Evolutionary conservation across 2,888 invertebrate genomes (phyloP), one percentile per base, ranked within the genome.

Genomic region (Myopa testacea): DNA sequence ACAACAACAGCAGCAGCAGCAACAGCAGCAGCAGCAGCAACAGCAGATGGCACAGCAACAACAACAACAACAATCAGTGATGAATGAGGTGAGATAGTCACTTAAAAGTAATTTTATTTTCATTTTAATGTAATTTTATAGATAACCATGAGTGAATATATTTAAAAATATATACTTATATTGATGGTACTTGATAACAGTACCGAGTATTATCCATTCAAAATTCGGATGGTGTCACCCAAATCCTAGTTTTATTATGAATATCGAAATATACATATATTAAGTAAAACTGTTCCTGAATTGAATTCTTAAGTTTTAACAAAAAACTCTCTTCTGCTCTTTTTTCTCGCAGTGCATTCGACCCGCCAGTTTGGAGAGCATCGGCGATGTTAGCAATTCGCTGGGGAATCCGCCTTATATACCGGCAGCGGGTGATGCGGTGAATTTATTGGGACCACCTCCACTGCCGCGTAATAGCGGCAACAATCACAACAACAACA

Each of bases 291-390:
- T 45, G 6, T 45, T 45, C 45, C 45, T 6, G 0, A 3, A 45
- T 8, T 45, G 1, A 8, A 63, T 19, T 58, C 52, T 12, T 63
- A 16, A n/a, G 7, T 3, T 63, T 63, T 26, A 63, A 26, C 10
- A 45, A 45, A 26, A 26, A 26, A 26, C 26, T 45, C 10, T 65
- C 60, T 67, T 70, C n/a, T 12, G 38, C 62, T 67, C 12, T 37
- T 63, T 76, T 70, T 73, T 26, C 52, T 26, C 58, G 6, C 80
- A 90, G 90, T 89, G 89, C 82, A 84, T 89, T 34, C 90, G 93
- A 82, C 92, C 92, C 38, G 92, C 92, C 86, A 93, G 93, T 84
- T 91, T 93, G 90, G 92, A 93, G 86, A 93, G 93, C 85, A 92
- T 93, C 80, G 92, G 92, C 26, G 92, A 93, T 86, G 88, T 89